Conservation (phyloP, 2,797 vertebrate species). For the Poeciliopsis gracilis region DNA sequence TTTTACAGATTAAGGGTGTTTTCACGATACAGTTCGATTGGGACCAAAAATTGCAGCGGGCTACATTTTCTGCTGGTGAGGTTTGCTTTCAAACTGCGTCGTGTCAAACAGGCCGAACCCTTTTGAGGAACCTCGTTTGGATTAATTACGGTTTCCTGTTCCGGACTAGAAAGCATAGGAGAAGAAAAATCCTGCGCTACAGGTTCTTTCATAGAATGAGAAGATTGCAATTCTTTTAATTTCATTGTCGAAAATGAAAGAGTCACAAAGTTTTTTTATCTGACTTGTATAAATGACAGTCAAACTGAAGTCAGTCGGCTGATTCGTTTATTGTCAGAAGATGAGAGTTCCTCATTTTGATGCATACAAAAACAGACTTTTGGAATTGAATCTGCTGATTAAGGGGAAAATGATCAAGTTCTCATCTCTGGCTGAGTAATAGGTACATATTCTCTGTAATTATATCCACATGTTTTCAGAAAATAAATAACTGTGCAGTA, state of each 20-base stretch:
- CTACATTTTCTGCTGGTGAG: too few species aligned
- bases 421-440: neutral
- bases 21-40: too few species aligned
- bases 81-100: too few species aligned
- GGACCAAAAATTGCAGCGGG: too few species aligned
- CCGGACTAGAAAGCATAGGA: neutral
- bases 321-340: neutral
- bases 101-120: too few species aligned
- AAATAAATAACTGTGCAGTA: neutral
- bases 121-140: too few species aligned
- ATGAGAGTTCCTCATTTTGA: neutral
- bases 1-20: neutral
- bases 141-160: neutral
- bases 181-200: neutral
- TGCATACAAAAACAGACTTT: neutral
- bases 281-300: neutral
- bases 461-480: neutral
- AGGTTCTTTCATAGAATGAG: too few species aligned
- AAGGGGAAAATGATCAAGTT: neutral
- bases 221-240: neutral
- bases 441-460: neutral
- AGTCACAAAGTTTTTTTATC: neutral
- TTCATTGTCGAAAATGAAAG: neutral
- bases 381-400: neutral
- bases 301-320: neutral